Evolutionary conservation across 1,140 invertebrate genomes (phyloP).

Genomic region (Trypoxylus dichotomus): DNA sequence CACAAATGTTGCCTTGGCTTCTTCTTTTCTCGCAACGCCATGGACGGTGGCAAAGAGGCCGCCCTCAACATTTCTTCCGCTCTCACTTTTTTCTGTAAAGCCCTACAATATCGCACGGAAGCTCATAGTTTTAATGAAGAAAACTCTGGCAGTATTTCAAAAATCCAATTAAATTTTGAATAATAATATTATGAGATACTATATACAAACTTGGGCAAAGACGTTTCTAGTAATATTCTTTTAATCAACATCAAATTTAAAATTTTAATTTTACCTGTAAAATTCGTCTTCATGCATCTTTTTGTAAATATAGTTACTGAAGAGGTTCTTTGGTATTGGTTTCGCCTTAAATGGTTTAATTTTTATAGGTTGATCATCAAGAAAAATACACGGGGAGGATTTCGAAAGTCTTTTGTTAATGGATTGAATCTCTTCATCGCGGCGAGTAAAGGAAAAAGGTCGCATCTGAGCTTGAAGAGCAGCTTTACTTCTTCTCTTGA

Average conservation of each 20-base stretch:
- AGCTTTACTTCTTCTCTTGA: constrained; percentile 60
- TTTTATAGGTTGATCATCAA: constrained; percentile 45
- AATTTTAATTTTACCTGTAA: constrained; percentile 60
- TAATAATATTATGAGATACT: too few relatives aligned
- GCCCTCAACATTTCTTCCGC: constrained; percentile 68
- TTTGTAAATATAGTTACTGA: constrained; percentile 69
- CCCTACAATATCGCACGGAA: constrained; percentile 50
- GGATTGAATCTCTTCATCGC: constrained; percentile 57
- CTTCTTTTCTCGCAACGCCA: constrained; percentile 64
- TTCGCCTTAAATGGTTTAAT: constrained; percentile 64
- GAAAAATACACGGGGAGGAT: constrained; percentile 60
- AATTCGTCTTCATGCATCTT: constrained; percentile 72
- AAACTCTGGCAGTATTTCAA: too few relatives aligned
- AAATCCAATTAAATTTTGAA: too few relatives aligned
- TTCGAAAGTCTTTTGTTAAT: constrained; percentile 54
- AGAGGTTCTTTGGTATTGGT: constrained; percentile 69
- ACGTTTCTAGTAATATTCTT: too few relatives aligned
- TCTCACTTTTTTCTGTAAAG: constrained; percentile 67
- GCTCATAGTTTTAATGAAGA: too few relatives aligned
- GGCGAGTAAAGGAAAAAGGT: constrained; percentile 65
- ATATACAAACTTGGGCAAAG: too few relatives aligned
- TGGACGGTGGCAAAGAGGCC: constrained; percentile 68
- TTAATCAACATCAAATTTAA: too few relatives aligned
- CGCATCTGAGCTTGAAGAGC: constrained; percentile 62
- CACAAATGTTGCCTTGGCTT: constrained; percentile 48